A percentile compares a stretch with the other conserved stretches of the same genome.
Evolutionary conservation across 2,113 vertebrate genomes (phyloP).

Genomic region (Cyphomyrus discorhynchus): DNA sequence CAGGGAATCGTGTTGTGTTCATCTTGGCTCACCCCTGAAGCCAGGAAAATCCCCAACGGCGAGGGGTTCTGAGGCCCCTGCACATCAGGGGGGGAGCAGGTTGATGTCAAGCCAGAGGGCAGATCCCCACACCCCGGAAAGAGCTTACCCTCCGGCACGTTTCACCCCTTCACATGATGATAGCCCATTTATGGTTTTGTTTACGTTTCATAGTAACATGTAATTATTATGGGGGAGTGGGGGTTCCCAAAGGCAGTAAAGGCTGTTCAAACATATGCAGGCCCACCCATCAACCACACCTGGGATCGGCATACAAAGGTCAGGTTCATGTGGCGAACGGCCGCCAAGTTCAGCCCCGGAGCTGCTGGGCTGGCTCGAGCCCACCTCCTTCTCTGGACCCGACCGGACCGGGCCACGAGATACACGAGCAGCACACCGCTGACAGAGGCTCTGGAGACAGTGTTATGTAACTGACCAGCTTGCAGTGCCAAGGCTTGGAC

Average conservation of each 20-base stretch:
- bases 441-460: constrained; percentile 9
- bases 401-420: not conserved
- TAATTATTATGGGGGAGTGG: not conserved
- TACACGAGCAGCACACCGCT: not conserved
- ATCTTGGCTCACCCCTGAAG: not conserved
- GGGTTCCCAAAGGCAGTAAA: not conserved
- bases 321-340: not conserved
- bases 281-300: not conserved
- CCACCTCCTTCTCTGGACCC: not conserved
- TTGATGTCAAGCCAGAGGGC: not conserved
- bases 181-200: not conserved
- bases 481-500: constrained; percentile 21
- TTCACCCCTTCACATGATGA: not conserved
- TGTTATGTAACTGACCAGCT: constrained; percentile 37
- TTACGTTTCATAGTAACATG: not conserved
- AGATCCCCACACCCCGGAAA: not conserved
- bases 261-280: not conserved
- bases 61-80: not conserved
- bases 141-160: not conserved
- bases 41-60: not conserved
- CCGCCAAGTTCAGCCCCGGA: not conserved
- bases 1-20: not conserved
- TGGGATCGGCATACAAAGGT: not conserved
- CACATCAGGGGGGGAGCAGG: not conserved
- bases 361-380: not conserved